A percentile compares a stretch with the other conserved stretches of the same genome.
phyloP scores from a whole-genome alignment of 2,113 vertebrate species.

The Porphyrio hochstetteri region DNA sequence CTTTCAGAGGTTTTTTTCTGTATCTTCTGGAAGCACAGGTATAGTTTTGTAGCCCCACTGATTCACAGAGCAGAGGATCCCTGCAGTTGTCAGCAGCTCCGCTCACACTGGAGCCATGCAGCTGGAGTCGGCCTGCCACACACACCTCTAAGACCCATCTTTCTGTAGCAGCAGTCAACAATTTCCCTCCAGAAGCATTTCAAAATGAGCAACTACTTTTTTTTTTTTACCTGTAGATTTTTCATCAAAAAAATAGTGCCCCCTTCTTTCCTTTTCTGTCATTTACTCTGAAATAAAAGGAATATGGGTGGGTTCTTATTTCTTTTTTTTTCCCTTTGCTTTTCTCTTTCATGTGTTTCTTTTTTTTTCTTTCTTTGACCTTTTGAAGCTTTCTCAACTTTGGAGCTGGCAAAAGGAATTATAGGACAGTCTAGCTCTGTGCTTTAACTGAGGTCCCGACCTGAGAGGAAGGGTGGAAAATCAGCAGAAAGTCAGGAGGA shows the following conservation, averaged over 20 bases:
- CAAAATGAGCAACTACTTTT: background rate
- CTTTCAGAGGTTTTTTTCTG: background rate
- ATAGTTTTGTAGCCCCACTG: fast-evolving
- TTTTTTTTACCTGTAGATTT: background rate
- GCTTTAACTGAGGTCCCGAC: background rate
- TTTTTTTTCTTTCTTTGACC: background rate
- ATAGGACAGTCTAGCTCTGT: background rate
- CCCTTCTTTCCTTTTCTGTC: background rate
- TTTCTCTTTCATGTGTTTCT: background rate
- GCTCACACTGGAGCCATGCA: fast-evolving
- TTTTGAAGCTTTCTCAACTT: background rate
- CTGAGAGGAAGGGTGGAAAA: background rate
- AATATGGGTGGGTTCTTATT: fast-evolving
- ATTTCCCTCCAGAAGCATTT: background rate
- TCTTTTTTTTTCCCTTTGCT: fast-evolving
- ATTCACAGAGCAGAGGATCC: background rate
- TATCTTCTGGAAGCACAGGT: background rate
- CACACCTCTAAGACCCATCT: fast-evolving
- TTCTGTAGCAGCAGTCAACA: background rate
- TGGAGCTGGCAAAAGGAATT: background rate
- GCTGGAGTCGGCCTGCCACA: fast-evolving
- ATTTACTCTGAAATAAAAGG: background rate
- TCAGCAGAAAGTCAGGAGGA: background rate
- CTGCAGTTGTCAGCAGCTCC: background rate
- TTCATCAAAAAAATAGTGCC: background rate